phyloP scores from a whole-genome alignment of 2,888 invertebrate genomes.

The Pheosia gnoma region DNA sequence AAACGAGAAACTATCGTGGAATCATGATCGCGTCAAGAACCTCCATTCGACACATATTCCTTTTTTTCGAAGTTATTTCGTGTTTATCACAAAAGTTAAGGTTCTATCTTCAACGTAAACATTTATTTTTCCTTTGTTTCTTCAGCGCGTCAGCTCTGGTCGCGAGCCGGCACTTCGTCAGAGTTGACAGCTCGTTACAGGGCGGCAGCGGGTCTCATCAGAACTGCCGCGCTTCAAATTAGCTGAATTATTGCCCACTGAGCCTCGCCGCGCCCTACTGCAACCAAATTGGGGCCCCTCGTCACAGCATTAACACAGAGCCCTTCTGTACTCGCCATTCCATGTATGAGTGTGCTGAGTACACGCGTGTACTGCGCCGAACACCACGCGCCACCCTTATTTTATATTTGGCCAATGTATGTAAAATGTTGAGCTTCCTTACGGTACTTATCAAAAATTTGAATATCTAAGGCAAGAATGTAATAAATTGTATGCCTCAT shows the following conservation, averaged over 20 bases:
- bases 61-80: not conserved
- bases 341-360: too few relatives aligned
- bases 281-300: not conserved
- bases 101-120: not conserved
- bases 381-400: not conserved
- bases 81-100: not conserved
- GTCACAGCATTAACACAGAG: not conserved
- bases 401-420: not conserved
- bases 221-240: constrained; percentile 1
- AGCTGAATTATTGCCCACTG: not conserved
- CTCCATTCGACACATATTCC: too few relatives aligned
- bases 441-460: not conserved
- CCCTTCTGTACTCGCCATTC: not conserved
- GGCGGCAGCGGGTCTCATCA: not conserved
- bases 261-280: not conserved
- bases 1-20: too few relatives aligned
- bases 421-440: not conserved
- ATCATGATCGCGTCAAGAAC: too few relatives aligned
- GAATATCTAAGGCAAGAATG: not conserved
- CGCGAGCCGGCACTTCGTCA: constrained; percentile 1
- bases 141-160: not conserved
- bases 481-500: not conserved
- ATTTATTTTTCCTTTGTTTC: not conserved
- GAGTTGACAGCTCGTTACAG: constrained; percentile 2
- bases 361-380: not conserved